Evolutionary conservation across 2,888 invertebrate species (phyloP).

Genomic region (Catocala fraxini): DNA sequence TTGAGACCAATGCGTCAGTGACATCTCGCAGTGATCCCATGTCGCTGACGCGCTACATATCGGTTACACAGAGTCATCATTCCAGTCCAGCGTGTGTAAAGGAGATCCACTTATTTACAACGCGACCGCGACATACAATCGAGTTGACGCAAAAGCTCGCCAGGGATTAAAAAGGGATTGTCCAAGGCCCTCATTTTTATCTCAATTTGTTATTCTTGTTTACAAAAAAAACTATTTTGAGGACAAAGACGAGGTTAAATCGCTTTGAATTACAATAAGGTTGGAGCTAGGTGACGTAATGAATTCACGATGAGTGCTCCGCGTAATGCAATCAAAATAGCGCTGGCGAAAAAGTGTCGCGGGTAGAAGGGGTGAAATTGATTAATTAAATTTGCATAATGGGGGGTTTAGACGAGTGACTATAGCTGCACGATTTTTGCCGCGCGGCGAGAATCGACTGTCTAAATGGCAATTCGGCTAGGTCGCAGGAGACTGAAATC

Average conservation of each 20-base stretch:
- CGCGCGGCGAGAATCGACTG: conserved; percentile 52
- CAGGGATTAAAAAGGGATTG: conserved; percentile 75
- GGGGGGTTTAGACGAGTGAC: conserved; percentile 54
- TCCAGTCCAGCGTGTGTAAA: conserved; percentile 48
- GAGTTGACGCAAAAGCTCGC: conserved; percentile 62
- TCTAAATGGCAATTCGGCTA: conserved; percentile 58
- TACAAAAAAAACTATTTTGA: conserved; percentile 68
- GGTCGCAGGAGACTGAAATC: conserved; percentile 55
- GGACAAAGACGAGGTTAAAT: conserved; percentile 69
- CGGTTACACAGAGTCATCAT: conserved; percentile 44
- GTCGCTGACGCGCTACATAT: too few relatives aligned
- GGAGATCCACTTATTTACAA: conserved; percentile 61
- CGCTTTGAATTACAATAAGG: conserved; percentile 59
- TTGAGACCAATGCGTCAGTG: too few relatives aligned
- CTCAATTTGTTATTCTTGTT: conserved; percentile 75
- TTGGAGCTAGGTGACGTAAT: conserved; percentile 51
- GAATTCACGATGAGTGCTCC: conserved; percentile 52
- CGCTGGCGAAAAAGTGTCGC: conserved; percentile 59
- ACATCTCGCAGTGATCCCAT: too few relatives aligned
- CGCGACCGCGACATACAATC: conserved; percentile 61
- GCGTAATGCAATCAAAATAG: conserved; percentile 50
- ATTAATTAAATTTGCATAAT: conserved; percentile 84
- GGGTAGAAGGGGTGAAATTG: conserved; percentile 76
- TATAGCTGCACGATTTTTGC: conserved; percentile 57
- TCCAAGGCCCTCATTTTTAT: conserved; percentile 73